A percentile compares a stretch with the other conserved stretches of the same genome.
Evolutionary conservation across 2,888 invertebrate genomes (phyloP).

Genomic region (Cheilosia scutellata): DNA sequence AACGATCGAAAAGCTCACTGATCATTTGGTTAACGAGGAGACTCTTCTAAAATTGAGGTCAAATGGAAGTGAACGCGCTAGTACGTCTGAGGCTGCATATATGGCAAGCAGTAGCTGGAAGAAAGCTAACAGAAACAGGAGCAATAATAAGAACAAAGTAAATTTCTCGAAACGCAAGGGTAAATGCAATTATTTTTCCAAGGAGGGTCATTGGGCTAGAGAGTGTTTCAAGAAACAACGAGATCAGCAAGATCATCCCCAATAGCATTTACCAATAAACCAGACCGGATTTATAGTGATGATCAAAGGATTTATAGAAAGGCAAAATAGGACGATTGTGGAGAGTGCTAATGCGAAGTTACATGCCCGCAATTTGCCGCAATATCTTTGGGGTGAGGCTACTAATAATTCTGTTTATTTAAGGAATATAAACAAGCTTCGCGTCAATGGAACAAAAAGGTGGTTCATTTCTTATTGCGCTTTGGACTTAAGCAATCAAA

Average conservation of each 20-base stretch:
- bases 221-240: slow-evolving; percentile 15
- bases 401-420: slow-evolving; percentile 79
- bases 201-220: slow-evolving; percentile 1
- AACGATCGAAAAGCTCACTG: too few relatives aligned
- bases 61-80: not conserved
- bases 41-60: not conserved
- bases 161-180: too few relatives aligned
- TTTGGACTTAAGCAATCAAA: too few relatives aligned
- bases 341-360: slow-evolving; percentile 53
- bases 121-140: not conserved
- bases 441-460: too few relatives aligned
- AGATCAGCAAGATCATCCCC: slow-evolving; percentile 11
- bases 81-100: slow-evolving; percentile 26
- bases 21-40: too few relatives aligned
- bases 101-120: slow-evolving; percentile 23
- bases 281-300: slow-evolving; percentile 59
- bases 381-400: slow-evolving; percentile 81
- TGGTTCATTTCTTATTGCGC: too few relatives aligned
- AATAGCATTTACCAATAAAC: slow-evolving; percentile 19
- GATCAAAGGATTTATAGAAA: slow-evolving; percentile 47
- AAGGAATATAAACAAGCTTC: too few relatives aligned
- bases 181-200: too few relatives aligned
- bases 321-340: slow-evolving; percentile 49
- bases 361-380: slow-evolving; percentile 23
- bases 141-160: not conserved